These are phyloP conservation scores for Myotis brandtii DNA, from an alignment of 2,113 vertebrate genomes.

Conservation along the genomic window DNA sequence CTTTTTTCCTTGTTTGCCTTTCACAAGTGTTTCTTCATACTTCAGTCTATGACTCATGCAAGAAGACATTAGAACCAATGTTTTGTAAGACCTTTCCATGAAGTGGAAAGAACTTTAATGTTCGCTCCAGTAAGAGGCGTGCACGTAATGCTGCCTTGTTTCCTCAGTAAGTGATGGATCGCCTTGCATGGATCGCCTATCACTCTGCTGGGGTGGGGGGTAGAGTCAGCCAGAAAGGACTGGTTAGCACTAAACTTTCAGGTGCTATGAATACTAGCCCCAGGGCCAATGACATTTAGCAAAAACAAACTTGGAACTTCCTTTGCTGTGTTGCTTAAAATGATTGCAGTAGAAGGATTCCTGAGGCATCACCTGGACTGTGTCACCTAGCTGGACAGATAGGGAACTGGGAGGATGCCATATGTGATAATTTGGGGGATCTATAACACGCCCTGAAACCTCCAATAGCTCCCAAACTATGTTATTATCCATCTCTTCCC, in stretches of 20 bases:
- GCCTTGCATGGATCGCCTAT: slow-evolving; percentile 52
- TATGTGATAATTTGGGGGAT: background rate
- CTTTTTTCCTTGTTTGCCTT: slow-evolving; percentile 71
- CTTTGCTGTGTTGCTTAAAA: slow-evolving; percentile 1
- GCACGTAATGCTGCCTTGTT: slow-evolving; percentile 25
- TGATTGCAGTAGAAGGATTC: background rate
- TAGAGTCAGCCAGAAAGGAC: slow-evolving; percentile 61
- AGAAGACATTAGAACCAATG: background rate
- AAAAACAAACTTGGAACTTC: background rate
- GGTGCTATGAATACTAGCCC: slow-evolving; percentile 41
- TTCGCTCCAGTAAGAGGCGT: slow-evolving; percentile 78
- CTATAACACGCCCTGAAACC: accelerated
- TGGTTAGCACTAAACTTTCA: slow-evolving; percentile 36
- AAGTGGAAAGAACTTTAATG: slow-evolving; percentile 49
- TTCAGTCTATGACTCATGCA: slow-evolving; percentile 53
- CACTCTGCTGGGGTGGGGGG: slow-evolving; percentile 35
- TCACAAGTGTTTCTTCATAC: slow-evolving; percentile 58
- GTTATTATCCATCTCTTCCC: background rate
- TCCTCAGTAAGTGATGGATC: slow-evolving; percentile 62
- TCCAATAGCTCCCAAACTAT: background rate
- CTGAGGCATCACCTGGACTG: background rate
- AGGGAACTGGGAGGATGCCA: too few relatives aligned
- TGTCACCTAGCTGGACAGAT: background rate
- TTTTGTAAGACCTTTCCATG: slow-evolving; percentile 79
- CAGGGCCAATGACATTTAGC: background rate